Conservation (phyloP, 2,113 vertebrate genomes). For the Larimichthys polyactis region DNA sequence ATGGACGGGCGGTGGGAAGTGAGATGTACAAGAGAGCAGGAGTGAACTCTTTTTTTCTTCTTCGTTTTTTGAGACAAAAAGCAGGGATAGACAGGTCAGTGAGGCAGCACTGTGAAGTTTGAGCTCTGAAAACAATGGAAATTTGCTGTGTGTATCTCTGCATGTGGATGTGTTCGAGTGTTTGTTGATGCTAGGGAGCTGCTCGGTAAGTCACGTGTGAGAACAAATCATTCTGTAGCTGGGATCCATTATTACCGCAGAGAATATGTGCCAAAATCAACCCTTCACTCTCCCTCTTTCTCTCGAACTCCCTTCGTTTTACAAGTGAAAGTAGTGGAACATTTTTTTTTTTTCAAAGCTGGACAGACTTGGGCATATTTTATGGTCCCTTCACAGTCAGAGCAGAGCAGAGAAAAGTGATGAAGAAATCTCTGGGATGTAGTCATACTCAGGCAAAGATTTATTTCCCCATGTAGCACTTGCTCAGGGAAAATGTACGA, state of each 20-base stretch:
- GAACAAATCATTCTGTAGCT: slow-evolving; percentile 78
- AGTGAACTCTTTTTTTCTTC: neutral
- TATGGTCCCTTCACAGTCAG: slow-evolving; percentile 61
- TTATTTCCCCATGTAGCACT: slow-evolving; percentile 49
- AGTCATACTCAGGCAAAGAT: slow-evolving; percentile 56
- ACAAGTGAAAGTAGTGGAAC: slow-evolving; percentile 77
- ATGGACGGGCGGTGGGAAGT: slow-evolving; percentile 54
- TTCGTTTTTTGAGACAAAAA: neutral
- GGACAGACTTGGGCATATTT: slow-evolving; percentile 69
- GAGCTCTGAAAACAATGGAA: slow-evolving; percentile 66
- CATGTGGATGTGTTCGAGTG: slow-evolving; percentile 58
- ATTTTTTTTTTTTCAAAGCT: slow-evolving; percentile 42
- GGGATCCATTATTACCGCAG: slow-evolving; percentile 80
- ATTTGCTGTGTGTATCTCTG: slow-evolving; percentile 54
- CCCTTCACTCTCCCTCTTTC: slow-evolving; percentile 54
- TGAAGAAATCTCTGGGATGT: slow-evolving; percentile 62
- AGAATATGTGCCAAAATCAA: slow-evolving; percentile 75
- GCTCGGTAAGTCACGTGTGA: slow-evolving; percentile 75
- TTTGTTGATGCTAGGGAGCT: slow-evolving; percentile 70
- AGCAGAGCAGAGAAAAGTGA: slow-evolving; percentile 47
- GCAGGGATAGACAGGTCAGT: slow-evolving; percentile 12
- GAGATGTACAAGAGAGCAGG: slow-evolving; percentile 48
- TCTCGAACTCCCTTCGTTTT: slow-evolving; percentile 66
- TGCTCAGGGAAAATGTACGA: slow-evolving; percentile 33
- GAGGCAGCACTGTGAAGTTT: slow-evolving; percentile 28